Conservation (phyloP, 2,113 vertebrate species). For the Pangasianodon hypophthalmus region DNA sequence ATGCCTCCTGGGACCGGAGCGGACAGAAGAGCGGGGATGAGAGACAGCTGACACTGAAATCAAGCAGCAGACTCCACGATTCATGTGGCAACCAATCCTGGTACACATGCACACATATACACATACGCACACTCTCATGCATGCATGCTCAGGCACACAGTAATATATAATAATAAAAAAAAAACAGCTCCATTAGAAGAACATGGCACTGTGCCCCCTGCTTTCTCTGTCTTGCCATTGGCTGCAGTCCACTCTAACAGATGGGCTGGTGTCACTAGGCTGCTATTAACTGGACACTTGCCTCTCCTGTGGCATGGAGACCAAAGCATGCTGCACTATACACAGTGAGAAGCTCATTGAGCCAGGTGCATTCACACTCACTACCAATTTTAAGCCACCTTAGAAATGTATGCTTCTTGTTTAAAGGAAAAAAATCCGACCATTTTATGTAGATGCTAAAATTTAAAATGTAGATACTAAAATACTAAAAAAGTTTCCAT, state of each 20-base stretch:
- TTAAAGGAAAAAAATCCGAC: background rate
- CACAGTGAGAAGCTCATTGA: constrained; percentile 63
- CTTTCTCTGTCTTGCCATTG: constrained; percentile 70
- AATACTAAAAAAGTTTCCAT: background rate
- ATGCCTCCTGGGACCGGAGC: constrained; percentile 69
- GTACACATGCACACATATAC: constrained; percentile 20
- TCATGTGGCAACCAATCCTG: constrained; percentile 71
- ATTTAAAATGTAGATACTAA: background rate
- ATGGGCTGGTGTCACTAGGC: constrained; percentile 89
- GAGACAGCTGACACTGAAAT: constrained; percentile 78
- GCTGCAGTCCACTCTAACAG: constrained; percentile 85
- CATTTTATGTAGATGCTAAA: background rate
- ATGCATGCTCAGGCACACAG: constrained; percentile 70
- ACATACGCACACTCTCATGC: constrained; percentile 59
- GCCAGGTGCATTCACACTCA: constrained; percentile 39
- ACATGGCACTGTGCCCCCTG: constrained; percentile 67
- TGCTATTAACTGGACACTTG: constrained; percentile 87
- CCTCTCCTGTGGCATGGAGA: constrained; percentile 75
- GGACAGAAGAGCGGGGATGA: constrained; percentile 73
- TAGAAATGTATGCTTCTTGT: background rate
- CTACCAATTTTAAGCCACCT: background rate
- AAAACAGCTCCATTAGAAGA: constrained; percentile 67
- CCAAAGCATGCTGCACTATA: constrained; percentile 72
- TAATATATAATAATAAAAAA: constrained; percentile 18
- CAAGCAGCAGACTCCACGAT: constrained; percentile 73